Base-by-base conservation (phyloP, 2,888 invertebrate genomes). In the Pristionchus mayeri region DNA sequence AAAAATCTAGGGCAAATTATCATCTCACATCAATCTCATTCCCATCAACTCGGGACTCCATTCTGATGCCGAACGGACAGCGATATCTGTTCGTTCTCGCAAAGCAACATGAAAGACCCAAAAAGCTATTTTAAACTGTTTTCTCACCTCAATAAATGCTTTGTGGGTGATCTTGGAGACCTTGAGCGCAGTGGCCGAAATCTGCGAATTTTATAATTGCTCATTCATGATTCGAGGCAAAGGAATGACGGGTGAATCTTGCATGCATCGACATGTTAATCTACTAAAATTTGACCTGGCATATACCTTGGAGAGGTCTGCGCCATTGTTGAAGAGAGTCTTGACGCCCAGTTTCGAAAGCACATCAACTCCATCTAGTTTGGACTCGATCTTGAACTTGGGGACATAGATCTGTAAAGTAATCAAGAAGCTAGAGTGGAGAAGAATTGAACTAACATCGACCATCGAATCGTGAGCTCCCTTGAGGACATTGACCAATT, bases 91-190 rank as follows among this genome's bases (percentile, higher is more conserved):
- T n/a, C n/a, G n/a, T n/a, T n/a, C n/a, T n/a, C n/a, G n/a, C n/a
- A n/a, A n/a, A n/a, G n/a, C n/a, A n/a, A n/a, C n/a, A n/a, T n/a
- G n/a, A n/a, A n/a, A n/a, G n/a, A n/a, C n/a, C n/a, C n/a, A n/a
- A n/a, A n/a, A 60, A 60, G 7, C 3, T 60, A 24, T 7, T 27
- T 4, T 18, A 11, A 4, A 60, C 24, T 1, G 9, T 16, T 60
- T 9, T 16, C 27, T 60, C 1, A 75, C 75, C 44, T 75, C 44
- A 44, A 75, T 75, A 0, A 44, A n/a, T 4, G 75, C 75, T 4
- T 75, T 44, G 40, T 75, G 75, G 1, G 13, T 11, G 24, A 75
- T 48, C 34, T 75, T 75, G 24, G 75, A 75, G 13, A 75, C 75
- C 13, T 24, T 44, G 48, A 75, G 44, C 9, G 18, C 3, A 24